Conservation (phyloP, 2,797 vertebrate genomes). For the Podarcis siculus region DNA sequence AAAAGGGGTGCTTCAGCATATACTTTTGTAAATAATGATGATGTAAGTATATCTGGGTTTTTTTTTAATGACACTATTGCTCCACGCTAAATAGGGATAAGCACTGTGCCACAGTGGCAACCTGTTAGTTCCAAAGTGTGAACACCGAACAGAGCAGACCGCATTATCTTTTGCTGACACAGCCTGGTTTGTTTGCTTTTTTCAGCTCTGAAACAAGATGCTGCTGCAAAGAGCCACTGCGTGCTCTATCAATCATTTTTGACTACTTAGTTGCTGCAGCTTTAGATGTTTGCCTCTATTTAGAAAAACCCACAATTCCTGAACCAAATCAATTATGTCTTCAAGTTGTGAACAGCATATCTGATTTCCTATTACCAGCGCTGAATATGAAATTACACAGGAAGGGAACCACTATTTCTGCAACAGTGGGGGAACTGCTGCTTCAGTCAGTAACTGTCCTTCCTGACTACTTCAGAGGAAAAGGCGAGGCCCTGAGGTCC, state of each 20-base stretch:
- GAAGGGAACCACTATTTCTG: not conserved
- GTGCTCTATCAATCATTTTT: not conserved
- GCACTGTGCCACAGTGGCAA: not conserved
- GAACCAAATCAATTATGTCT: not conserved
- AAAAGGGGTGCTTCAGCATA: not conserved
- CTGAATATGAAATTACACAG: not conserved
- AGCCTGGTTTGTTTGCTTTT: not conserved
- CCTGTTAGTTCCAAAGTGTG: not conserved
- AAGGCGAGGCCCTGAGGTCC: not conserved
- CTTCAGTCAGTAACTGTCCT: no score
- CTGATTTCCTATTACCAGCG: constrained; percentile 12
- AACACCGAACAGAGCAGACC: not conserved
- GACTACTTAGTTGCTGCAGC: constrained; percentile 13
- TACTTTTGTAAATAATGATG: not conserved
- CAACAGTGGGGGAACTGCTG: not conserved
- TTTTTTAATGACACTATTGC: not conserved
- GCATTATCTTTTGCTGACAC: not conserved
- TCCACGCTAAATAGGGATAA: not conserved
- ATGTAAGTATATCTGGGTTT: constrained; percentile 27
- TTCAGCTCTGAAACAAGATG: not conserved
- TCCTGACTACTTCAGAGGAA: not conserved
- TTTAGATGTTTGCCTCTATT: constrained; percentile 6
- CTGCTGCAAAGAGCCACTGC: constrained; percentile 1
- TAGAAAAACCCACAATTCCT: constrained; percentile 5
- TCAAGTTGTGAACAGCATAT: not conserved